A percentile compares a stretch with the other conserved stretches of the same genome.
These are phyloP conservation scores for Lymantria dispar DNA, from an alignment of 2,888 invertebrate genomes.

Conservation along the genomic window DNA sequence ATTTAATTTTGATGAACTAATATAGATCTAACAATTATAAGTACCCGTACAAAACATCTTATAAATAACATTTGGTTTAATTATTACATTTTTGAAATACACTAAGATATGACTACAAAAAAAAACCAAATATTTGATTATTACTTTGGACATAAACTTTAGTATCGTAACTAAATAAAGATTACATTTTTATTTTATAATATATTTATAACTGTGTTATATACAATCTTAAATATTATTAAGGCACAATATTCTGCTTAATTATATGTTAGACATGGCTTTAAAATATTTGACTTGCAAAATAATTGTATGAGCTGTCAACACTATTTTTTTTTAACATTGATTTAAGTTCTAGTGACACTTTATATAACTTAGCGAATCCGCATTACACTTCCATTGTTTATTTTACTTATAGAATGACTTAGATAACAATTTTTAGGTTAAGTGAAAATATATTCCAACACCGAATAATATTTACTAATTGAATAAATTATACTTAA, in stretches of 20 bases:
- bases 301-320: not conserved
- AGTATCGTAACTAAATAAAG: slow-evolving; percentile 20
- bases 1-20: not conserved
- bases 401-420: no score
- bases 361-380: no score
- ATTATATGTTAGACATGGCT: slow-evolving; percentile 40
- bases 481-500: no score
- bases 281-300: not conserved
- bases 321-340: no score
- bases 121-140: not conserved
- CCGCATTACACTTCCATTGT: no score
- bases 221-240: slow-evolving; percentile 51
- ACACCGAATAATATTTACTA: no score
- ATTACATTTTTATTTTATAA: slow-evolving; percentile 18
- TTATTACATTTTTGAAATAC: slow-evolving; percentile 8
- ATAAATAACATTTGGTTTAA: slow-evolving; percentile 27
- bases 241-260: slow-evolving; percentile 62
- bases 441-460: no score
- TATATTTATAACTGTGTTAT: slow-evolving; percentile 29
- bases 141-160: slow-evolving; percentile 25
- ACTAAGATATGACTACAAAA: slow-evolving; percentile 7
- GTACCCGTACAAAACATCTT: slow-evolving; percentile 29
- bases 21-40: not conserved
- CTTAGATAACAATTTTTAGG: no score
- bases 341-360: no score